These are phyloP conservation scores for Phyllopteryx taeniolatus DNA, from an alignment of 2,113 vertebrate species.

Conservation along the genomic window DNA sequence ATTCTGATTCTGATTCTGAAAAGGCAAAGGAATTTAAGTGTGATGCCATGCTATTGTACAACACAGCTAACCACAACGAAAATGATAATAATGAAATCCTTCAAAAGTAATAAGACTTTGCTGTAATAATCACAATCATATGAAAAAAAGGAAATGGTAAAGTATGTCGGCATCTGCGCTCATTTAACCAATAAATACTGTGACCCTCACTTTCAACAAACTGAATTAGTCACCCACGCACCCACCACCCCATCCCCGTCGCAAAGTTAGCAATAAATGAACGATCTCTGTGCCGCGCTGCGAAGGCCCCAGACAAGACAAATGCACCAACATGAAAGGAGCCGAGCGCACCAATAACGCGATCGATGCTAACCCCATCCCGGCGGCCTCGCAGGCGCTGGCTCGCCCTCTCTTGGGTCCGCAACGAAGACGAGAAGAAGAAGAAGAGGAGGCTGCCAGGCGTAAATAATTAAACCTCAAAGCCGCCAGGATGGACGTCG, in stretches of 20 bases:
- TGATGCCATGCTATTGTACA: no score
- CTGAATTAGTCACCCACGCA: background rate
- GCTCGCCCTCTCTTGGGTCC: conserved; percentile 61
- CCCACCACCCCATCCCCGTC: conserved; percentile 5
- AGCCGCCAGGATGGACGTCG: conserved; percentile 36
- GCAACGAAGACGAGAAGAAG: conserved; percentile 68
- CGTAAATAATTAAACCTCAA: conserved; percentile 72
- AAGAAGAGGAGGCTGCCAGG: conserved; percentile 55
- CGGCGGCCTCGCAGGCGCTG: conserved; percentile 55
- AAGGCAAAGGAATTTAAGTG: no score
- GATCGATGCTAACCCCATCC: conserved; percentile 73
- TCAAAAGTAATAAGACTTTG: background rate
- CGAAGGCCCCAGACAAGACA: conserved; percentile 67
- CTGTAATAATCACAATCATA: background rate
- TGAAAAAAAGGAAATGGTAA: background rate
- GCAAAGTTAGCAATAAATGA: conserved; percentile 59
- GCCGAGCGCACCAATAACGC: conserved; percentile 70
- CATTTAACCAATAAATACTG: conserved; percentile 12
- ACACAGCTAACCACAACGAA: no score
- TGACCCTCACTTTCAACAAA: background rate
- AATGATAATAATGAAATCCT: no score
- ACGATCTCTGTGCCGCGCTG: conserved; percentile 54
- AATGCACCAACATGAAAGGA: conserved; percentile 67
- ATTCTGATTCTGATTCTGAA: no score
- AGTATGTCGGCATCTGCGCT: conserved; percentile 18